Base-by-base conservation (phyloP, 2,113 vertebrate genomes). In the Myrmecophaga tridactyla region DNA sequence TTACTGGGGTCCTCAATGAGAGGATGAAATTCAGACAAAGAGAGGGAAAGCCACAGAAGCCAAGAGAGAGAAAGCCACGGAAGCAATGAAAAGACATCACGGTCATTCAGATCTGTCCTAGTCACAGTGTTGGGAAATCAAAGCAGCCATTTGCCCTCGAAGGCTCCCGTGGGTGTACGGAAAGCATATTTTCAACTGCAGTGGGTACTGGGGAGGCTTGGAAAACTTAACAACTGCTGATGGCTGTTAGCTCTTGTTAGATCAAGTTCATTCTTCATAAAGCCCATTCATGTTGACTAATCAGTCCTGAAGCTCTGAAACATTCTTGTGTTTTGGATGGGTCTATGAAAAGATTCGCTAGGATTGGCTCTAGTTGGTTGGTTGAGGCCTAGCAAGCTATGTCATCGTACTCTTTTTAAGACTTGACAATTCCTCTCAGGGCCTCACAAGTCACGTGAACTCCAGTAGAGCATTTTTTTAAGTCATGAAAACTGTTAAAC, bases 401-500 rank as follows among this genome's bases (percentile, higher is more conserved):
- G 20, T 25, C 31, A 51, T 48, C 72, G 60, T 58, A 48, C 20
- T 84, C 36, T 95, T 89, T 86, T 72, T 51, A 85, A 69, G 63
- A 86, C 77, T 75, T 67, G 39, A 72, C 48, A 76, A 8, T 90
- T 85, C 69, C 69, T 82, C 36, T 85, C 43, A 27, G 48, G 46
- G 81, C 70, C 70, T 90, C 53, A 31, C 41, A 91, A 77, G 69
- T 97, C 85, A 92, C 63, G 82, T 46, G 86, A 94, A 96, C 86
- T 63, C n/a, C 51, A 88, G 5, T 58, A 56, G 41, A 89, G 51
- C 69, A 86, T 76, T 94, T 76, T 94, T 85, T 88, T 29, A 89
- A 96, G 63, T 89, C 63, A 94, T 73, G 88, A 86, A 94, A 91
- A 46, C 78, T 88, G 86, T 94, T 94, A 86, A 93, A 91, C 34